A percentile compares a stretch with the other conserved stretches of the same genome.
phyloP scores from a whole-genome alignment of 2,113 vertebrate genomes.

The Myiagra hebetior region DNA sequence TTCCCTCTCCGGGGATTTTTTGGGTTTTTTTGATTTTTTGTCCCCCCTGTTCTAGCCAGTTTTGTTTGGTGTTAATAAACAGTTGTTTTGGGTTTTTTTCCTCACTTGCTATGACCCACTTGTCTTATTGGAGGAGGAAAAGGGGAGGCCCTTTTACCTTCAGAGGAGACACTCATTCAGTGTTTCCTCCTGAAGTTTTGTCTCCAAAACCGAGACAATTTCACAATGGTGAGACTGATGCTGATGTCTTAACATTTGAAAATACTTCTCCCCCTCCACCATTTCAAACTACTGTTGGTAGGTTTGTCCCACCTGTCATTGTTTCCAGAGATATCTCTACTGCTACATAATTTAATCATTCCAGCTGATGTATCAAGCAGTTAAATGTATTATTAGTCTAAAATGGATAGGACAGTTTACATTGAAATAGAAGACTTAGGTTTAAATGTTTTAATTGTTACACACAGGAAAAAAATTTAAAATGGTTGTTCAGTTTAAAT shows the following conservation, averaged over 20 bases:
- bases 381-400: constrained; percentile 71
- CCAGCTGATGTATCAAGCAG: constrained; percentile 68
- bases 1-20: too few relatives aligned
- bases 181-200: too few relatives aligned
- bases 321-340: constrained; percentile 55
- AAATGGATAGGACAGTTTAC: constrained; percentile 60
- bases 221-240: neutral
- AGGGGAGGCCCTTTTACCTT: too few relatives aligned
- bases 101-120: too few relatives aligned
- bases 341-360: constrained; percentile 76
- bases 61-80: too few relatives aligned
- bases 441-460: constrained; percentile 51
- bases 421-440: constrained; percentile 41
- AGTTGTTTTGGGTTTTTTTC: too few relatives aligned
- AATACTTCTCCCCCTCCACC: neutral
- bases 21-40: too few relatives aligned
- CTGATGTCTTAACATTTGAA: constrained; percentile 41
- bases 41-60: too few relatives aligned
- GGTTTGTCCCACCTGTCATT: constrained; percentile 68
- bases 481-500: neutral
- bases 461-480: neutral
- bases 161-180: too few relatives aligned
- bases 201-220: neutral
- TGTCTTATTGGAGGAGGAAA: too few relatives aligned
- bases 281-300: constrained; percentile 48